These are phyloP conservation scores for Ramphastos sulfuratus DNA, from an alignment of 2,113 vertebrate species.

Conservation along the genomic window DNA sequence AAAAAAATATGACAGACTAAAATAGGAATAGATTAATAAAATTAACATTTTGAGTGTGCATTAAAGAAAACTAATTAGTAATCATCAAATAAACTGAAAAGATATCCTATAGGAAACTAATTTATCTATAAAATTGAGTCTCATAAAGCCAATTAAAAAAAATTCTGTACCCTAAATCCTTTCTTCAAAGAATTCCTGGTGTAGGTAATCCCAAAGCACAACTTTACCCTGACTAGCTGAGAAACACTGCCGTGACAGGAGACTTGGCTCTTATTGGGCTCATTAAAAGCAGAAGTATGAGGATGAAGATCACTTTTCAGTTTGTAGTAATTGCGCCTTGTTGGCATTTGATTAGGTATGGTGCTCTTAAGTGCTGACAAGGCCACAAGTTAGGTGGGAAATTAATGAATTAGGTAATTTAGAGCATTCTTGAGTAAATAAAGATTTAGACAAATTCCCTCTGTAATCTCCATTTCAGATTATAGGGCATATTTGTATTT, in stretches of 20 bases:
- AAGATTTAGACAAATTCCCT: constrained; percentile 14
- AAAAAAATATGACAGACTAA: neutral
- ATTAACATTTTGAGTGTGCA: neutral
- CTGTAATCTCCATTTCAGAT: neutral
- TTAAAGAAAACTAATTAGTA: neutral
- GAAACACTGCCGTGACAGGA: neutral
- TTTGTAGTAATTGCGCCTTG: constrained; percentile 48
- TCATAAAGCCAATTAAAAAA: neutral
- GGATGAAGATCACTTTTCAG: constrained; percentile 35
- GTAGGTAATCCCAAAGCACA: neutral
- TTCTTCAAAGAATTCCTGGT: neutral
- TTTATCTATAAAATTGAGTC: neutral
- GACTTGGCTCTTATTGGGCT: constrained; percentile 27
- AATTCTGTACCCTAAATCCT: neutral
- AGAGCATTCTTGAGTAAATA: constrained; percentile 35
- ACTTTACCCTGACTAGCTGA: neutral
- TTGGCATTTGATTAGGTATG: constrained; percentile 52
- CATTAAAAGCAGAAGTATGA: constrained; percentile 43
- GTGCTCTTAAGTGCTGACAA: constrained; percentile 34
- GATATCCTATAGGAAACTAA: neutral
- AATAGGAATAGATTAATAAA: neutral
- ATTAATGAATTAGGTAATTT: constrained; percentile 46
- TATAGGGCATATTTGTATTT: neutral
- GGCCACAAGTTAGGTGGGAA: constrained; percentile 25
- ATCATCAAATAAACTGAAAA: neutral